Evolutionary conservation across 2,888 invertebrate species (phyloP).

Genomic region (Rambutsinella grinnellia): DNA sequence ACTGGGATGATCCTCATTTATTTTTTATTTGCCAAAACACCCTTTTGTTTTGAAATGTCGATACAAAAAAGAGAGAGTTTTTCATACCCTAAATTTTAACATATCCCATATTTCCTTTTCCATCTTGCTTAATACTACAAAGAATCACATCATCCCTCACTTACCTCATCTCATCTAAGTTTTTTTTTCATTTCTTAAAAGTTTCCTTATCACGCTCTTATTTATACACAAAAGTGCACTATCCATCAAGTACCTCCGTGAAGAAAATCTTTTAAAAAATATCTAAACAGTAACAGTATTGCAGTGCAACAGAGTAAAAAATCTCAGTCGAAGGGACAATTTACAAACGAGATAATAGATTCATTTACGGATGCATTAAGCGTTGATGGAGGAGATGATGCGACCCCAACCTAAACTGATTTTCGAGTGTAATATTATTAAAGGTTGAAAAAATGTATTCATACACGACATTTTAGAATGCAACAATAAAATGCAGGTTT

Average conservation of each 20-base stretch:
- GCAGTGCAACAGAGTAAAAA: background rate
- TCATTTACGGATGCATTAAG: conserved; percentile 30
- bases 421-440: background rate
- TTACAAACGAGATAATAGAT: conserved; percentile 30
- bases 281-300: conserved; percentile 13
- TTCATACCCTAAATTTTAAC: too few relatives aligned
- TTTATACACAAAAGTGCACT: conserved; percentile 41
- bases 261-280: conserved; percentile 24
- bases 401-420: background rate
- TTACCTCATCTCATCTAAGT: conserved; percentile 16
- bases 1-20: too few relatives aligned
- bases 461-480: too few relatives aligned
- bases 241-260: conserved; percentile 38
- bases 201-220: conserved; percentile 31
- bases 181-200: conserved; percentile 7
- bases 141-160: too few relatives aligned
- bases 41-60: too few relatives aligned
- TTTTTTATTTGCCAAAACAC: too few relatives aligned
- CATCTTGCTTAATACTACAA: too few relatives aligned
- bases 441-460: background rate
- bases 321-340: background rate
- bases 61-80: conserved; percentile 22
- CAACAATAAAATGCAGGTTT: too few relatives aligned
- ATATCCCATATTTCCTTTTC: too few relatives aligned
- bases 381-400: background rate